These are phyloP conservation scores for Malachius bipustulatus DNA, from an alignment of 2,888 invertebrate species.

Conservation along the genomic window DNA sequence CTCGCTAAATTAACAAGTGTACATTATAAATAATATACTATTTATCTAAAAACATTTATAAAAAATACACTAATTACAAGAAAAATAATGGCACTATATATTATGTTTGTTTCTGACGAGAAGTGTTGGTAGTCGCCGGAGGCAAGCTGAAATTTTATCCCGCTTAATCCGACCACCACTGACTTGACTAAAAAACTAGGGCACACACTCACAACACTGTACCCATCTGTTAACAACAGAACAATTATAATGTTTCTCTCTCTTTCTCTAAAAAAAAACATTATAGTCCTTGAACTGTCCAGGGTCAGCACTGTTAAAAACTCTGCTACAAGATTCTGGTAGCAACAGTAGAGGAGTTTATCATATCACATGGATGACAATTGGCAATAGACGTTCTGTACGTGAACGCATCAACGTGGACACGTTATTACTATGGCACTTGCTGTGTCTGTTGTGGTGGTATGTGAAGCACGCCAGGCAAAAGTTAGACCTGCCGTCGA, in stretches of 20 bases:
- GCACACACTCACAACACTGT: constrained; percentile 31
- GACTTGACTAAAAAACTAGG: constrained; percentile 27
- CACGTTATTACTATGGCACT: constrained; percentile 38
- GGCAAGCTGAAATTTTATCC: too few relatives aligned
- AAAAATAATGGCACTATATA: constrained; percentile 39
- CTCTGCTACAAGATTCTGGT: constrained; percentile 28
- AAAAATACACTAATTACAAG: constrained; percentile 39
- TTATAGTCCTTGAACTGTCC: constrained; percentile 14
- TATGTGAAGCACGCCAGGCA: constrained; percentile 20
- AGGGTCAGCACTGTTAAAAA: constrained; percentile 31
- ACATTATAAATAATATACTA: constrained; percentile 37
- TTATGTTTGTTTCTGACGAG: constrained; percentile 27
- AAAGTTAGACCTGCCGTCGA: constrained; percentile 1
- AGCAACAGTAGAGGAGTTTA: constrained; percentile 31
- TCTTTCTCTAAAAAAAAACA: constrained; percentile 20
- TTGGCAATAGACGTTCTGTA: constrained; percentile 32
- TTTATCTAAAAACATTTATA: constrained; percentile 39
- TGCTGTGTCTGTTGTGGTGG: constrained; percentile 22
- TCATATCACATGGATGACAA: constrained; percentile 40
- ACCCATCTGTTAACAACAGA: constrained; percentile 28
- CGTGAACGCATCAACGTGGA: constrained; percentile 23
- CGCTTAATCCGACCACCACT: constrained; percentile 10
- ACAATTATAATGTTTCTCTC: constrained; percentile 24
- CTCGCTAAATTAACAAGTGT: constrained; percentile 39
- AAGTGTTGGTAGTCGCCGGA: not conserved